Base-by-base conservation (phyloP, 2,797 vertebrate genomes). In the Telmatherina bonti region DNA sequence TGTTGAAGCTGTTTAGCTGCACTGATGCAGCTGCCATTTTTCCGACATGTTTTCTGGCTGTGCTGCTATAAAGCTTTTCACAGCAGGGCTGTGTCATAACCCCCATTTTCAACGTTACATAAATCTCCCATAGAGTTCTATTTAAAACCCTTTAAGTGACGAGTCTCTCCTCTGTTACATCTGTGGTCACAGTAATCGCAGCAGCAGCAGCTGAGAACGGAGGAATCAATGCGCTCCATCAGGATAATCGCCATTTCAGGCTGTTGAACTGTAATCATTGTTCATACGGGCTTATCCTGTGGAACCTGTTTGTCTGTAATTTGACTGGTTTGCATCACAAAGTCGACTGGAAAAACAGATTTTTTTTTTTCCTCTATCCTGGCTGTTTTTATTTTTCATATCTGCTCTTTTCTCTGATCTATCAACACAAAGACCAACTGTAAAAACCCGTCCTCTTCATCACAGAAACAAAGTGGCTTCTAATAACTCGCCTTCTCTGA, bases 201-300 rank as follows among this genome's bases (percentile, higher is more conserved):
- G 41, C 64, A 47, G 70, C 16, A 16, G 58, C 63, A 60, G 33
- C 63, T 30, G 43, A 30, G 49, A 70, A 71, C 70, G 22, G 7
- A 45, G 33, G 31, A 71, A 86, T 89, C 79, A 12, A 86, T 88
- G 72, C 26, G 63, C 52, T 67, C 22, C 68, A 72, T 67, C 63
- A 72, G 71, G 62, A 26, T 72, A 73, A 54, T 41, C 31, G 7
- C 74, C 78, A 79, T 33, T 41, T 49, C 12, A 20, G 47, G 36
- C 60, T 81, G 67, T 88, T 35, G 2, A 78, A 67, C 57, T 77
- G 72, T 85, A 86, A 88, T 89, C 70, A 81, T 79, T 64, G 63
- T 62, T 67, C 31, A 9, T 51, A 69, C 60, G 79, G 82, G 56
- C 56, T 52, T 60, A 81, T 71, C 70, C 60, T 59, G 65, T 67